Evolutionary conservation across 2,797 vertebrate species (phyloP).

Genomic region (Gouania willdenowi): DNA sequence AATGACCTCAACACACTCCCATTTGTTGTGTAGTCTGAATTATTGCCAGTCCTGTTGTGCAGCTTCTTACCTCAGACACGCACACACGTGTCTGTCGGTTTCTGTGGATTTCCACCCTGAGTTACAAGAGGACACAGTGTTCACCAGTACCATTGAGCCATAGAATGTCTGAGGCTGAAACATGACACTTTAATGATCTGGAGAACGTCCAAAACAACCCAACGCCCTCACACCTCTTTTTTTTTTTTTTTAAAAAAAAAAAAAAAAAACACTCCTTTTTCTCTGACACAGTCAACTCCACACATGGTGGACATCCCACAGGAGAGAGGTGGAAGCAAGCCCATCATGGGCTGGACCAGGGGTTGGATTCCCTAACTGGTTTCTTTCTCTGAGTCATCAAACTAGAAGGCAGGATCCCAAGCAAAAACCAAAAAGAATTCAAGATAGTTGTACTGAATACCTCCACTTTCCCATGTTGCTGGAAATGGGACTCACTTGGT

Average conservation of each 20-base stretch:
- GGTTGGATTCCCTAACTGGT: too few relatives aligned
- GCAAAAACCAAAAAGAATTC: too few relatives aligned
- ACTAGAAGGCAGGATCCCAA: too few relatives aligned
- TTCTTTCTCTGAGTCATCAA: too few relatives aligned
- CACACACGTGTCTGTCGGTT: constrained; percentile 15
- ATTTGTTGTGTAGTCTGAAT: constrained; percentile 64
- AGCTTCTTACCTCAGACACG: constrained; percentile 19
- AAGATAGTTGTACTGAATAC: too few relatives aligned
- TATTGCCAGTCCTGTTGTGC: constrained; percentile 40
- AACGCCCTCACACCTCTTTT: constrained; percentile 38
- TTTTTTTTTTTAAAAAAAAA: too few relatives aligned
- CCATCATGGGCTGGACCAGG: too few relatives aligned
- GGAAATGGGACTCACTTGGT: too few relatives aligned
- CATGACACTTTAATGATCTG: constrained; percentile 66
- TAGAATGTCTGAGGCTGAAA: constrained; percentile 61
- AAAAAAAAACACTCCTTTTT: too few relatives aligned
- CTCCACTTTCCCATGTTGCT: too few relatives aligned
- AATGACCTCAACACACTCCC: constrained; percentile 55
- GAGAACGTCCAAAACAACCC: constrained; percentile 49
- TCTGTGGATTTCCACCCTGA: constrained; percentile 48
- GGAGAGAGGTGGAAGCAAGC: constrained; percentile 24
- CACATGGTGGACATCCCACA: too few relatives aligned
- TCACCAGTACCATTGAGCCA: constrained; percentile 25
- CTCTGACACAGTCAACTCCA: too few relatives aligned
- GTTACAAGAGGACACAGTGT: constrained; percentile 35